These are phyloP conservation scores for Epinotia bilunana DNA, from an alignment of 2,888 invertebrate species.

Conservation along the genomic window DNA sequence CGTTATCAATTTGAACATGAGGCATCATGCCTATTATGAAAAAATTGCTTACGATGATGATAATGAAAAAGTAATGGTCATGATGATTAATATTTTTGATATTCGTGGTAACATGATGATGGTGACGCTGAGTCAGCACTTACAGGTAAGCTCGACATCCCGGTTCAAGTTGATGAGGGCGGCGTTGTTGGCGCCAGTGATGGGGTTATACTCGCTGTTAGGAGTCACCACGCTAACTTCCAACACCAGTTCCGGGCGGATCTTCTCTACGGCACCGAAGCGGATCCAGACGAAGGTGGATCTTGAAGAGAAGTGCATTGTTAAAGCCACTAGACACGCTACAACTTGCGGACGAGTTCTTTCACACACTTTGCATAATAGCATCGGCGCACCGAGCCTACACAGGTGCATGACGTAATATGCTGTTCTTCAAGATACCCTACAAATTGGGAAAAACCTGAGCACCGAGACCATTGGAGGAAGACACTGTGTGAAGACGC, in stretches of 20 bases:
- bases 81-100: background rate
- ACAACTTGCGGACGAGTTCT: too few species aligned
- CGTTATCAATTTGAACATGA: too few species aligned
- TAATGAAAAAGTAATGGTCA: background rate
- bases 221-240: slow-evolving; percentile 53
- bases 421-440: too few species aligned
- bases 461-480: too few species aligned
- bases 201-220: slow-evolving; percentile 48
- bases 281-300: slow-evolving; percentile 70
- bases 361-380: too few species aligned
- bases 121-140: slow-evolving; percentile 39
- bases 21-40: too few species aligned
- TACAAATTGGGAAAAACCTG: too few species aligned
- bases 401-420: too few species aligned
- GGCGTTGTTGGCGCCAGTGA: slow-evolving; percentile 49
- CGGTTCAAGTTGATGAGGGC: slow-evolving; percentile 62
- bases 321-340: too few species aligned
- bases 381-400: too few species aligned
- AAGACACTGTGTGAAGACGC: too few species aligned
- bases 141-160: slow-evolving; percentile 55
- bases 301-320: slow-evolving; percentile 55
- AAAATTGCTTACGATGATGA: background rate
- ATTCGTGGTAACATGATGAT: background rate
- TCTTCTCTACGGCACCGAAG: slow-evolving; percentile 58
- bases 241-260: slow-evolving; percentile 63